Evolutionary conservation across 2,888 invertebrate species (phyloP).

Genomic region (Altica lythri): DNA sequence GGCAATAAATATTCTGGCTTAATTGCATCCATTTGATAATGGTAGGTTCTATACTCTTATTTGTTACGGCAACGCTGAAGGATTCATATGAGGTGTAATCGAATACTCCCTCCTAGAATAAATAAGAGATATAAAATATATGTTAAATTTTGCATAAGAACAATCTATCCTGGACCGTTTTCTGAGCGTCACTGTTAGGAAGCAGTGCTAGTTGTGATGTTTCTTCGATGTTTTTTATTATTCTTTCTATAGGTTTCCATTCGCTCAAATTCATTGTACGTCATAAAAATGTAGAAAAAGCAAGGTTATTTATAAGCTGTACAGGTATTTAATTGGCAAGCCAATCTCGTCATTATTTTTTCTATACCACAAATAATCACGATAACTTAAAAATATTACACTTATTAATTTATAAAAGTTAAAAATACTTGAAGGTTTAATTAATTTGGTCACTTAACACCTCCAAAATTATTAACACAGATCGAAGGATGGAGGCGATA

Average conservation of each 20-base stretch:
- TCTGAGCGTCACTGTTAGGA: constrained; percentile 93
- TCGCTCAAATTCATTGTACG: constrained; percentile 61
- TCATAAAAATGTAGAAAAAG: constrained; percentile 35
- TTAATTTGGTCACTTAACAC: constrained; percentile 24
- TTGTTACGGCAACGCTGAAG: too few species aligned
- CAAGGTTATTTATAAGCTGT: constrained; percentile 31
- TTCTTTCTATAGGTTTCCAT: constrained; percentile 97
- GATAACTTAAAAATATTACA: constrained; percentile 12
- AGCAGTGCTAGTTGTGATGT: constrained; percentile 97
- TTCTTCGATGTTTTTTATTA: constrained; percentile 92
- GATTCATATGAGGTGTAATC: too few species aligned
- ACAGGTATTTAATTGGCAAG: constrained; percentile 7
- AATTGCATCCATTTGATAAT: too few species aligned
- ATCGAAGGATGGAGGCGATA: constrained; percentile 29
- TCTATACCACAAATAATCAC: too few species aligned
- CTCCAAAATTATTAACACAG: constrained; percentile 34
- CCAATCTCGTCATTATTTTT: constrained; percentile 7
- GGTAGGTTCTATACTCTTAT: too few species aligned
- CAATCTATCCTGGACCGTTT: constrained; percentile 98
- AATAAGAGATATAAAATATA: constrained; percentile 98
- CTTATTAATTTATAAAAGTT: constrained; percentile 25
- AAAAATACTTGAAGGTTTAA: constrained; percentile 13
- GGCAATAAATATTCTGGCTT: too few species aligned
- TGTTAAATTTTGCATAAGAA: constrained; percentile 94
- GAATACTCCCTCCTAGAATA: constrained; percentile 91